Evolutionary conservation across 1,140 invertebrate species (phyloP).

Genomic region (Meloidogyne chitwoodi): DNA sequence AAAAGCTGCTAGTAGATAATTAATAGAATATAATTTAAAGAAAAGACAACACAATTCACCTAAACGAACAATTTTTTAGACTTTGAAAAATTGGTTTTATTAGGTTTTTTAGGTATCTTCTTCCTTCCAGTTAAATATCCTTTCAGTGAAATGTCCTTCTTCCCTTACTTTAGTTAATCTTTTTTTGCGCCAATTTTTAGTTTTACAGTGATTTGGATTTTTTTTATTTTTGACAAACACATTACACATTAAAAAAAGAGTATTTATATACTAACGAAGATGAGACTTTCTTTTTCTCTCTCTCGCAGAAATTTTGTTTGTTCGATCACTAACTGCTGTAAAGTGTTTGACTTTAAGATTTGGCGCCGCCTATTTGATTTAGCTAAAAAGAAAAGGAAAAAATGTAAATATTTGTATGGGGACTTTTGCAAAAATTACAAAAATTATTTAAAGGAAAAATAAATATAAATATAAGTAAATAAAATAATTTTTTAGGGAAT

Average conservation of each 20-base stretch:
- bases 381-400: neutral
- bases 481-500: no score
- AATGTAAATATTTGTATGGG: neutral
- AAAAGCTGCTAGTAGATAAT: no score
- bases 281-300: neutral
- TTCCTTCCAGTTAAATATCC: no score
- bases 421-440: no score
- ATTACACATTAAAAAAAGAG: neutral
- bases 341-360: slow-evolving; percentile 24
- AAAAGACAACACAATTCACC: no score
- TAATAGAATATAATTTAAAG: no score
- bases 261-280: neutral
- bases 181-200: neutral
- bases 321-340: slow-evolving; percentile 12
- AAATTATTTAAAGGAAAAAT: no score
- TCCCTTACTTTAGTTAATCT: neutral
- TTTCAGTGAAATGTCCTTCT: neutral
- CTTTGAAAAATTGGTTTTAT: no score
- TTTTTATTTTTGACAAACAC: neutral
- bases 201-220: neutral
- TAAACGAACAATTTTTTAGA: no score
- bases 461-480: no score
- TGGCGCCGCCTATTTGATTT: neutral
- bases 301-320: slow-evolving; percentile 1
- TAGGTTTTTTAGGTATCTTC: no score